Percentiles rank a stretch among this genome's conserved stretches.
phyloP scores from a whole-genome alignment of 35 echinoderm and acorn worm species.

The Holothuria glaberrima region DNA sequence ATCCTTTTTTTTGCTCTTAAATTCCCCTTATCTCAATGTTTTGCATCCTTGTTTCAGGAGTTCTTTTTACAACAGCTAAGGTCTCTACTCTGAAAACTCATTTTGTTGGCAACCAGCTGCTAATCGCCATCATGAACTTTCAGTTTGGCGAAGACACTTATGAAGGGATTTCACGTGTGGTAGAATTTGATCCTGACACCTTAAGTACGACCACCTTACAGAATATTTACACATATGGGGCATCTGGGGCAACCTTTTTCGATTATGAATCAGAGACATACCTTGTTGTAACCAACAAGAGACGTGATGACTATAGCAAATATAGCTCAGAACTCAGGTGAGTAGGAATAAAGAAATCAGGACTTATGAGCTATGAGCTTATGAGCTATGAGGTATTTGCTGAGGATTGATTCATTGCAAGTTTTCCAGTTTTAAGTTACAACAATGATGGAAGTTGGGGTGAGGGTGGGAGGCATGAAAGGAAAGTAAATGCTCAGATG shows the following conservation, averaged over 20 bases:
- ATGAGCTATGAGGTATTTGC: no score
- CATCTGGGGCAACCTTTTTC: conserved; percentile 6
- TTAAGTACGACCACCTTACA: neutral
- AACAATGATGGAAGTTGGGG: no score
- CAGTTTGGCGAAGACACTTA: conserved; percentile 14
- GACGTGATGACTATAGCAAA: conserved; percentile 2
- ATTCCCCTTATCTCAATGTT: neutral
- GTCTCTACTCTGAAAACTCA: conserved; percentile 11
- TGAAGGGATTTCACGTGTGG: conserved; percentile 11
- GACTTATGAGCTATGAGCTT: no score
- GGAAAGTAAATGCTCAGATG: no score
- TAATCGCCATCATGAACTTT: neutral
- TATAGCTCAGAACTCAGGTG: neutral
- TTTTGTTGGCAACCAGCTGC: conserved; percentile 17
- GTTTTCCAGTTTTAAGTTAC: no score
- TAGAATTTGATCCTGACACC: neutral
- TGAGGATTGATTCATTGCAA: no score
- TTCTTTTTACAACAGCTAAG: neutral
- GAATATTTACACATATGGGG: neutral
- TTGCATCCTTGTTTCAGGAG: neutral
- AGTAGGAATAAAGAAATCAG: neutral
- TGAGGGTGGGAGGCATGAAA: no score
- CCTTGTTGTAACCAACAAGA: conserved; percentile 26
- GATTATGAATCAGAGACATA: conserved; percentile 47
- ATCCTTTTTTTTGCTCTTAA: neutral